A percentile compares a stretch with the other conserved stretches of the same genome.
Conservation (phyloP, 2,888 invertebrate genomes). For the Andrena minutula region DNA sequence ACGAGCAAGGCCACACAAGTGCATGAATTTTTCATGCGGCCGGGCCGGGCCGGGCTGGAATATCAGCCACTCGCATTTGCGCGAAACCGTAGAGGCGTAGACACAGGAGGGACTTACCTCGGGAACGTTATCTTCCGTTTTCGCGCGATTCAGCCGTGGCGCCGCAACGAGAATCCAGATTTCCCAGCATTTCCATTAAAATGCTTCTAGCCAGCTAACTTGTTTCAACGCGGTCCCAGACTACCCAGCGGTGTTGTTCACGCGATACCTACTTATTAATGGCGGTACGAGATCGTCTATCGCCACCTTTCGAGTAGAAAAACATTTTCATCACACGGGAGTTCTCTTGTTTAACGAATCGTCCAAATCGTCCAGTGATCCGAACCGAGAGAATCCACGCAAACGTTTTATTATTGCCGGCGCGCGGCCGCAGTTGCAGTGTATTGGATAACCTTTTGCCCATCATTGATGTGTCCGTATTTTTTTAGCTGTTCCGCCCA, state of each 20-base stretch:
- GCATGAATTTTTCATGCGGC: constrained; percentile 53
- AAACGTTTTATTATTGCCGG: constrained; percentile 39
- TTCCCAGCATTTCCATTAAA: constrained; percentile 70
- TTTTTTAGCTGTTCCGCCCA: constrained; percentile 52
- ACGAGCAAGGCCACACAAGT: constrained; percentile 14
- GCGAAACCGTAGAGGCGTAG: constrained; percentile 2
- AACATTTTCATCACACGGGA: constrained; percentile 34
- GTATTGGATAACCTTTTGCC: constrained; percentile 53
- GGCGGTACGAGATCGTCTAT: too few species aligned
- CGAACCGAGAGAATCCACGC: not conserved
- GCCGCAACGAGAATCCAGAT: constrained; percentile 47
- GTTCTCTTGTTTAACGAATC: not conserved
- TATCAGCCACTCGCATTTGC: constrained; percentile 46
- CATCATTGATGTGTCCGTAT: constrained; percentile 45
- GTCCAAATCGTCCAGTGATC: not conserved
- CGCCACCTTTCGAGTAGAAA: not conserved
- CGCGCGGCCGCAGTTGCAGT: constrained; percentile 31
- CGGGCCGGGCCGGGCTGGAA: constrained; percentile 12
- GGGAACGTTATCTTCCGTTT: constrained; percentile 62
- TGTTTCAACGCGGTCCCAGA: constrained; percentile 33
- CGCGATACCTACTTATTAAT: too few species aligned
- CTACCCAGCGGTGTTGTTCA: not conserved
- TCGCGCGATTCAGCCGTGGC: constrained; percentile 41
- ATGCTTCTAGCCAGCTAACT: constrained; percentile 47
- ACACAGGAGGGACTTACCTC: constrained; percentile 47